phyloP scores from a whole-genome alignment of 2,888 invertebrate genomes.

The Stenotaenia linearis region DNA sequence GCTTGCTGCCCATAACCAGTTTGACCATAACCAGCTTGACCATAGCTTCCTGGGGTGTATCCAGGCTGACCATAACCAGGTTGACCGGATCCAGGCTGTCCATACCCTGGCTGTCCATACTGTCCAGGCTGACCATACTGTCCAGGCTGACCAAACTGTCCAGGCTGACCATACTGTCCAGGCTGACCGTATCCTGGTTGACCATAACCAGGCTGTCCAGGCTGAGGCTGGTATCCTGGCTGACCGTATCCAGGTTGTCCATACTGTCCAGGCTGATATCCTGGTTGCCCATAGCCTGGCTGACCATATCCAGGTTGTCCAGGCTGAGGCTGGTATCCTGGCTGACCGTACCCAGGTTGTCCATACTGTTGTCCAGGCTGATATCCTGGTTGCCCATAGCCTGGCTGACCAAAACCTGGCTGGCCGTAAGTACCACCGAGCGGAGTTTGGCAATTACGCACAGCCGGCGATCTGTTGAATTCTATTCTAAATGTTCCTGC shows the following conservation, averaged over 20 bases:
- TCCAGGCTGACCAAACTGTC: constrained; percentile 33
- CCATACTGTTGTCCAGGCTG: constrained; percentile 30
- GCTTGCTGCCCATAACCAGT: not conserved
- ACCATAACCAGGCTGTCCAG: constrained; percentile 27
- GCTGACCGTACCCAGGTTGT: constrained; percentile 31
- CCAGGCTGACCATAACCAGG: constrained; percentile 32
- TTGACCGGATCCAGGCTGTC: constrained; percentile 28
- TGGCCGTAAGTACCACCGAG: constrained; percentile 27
- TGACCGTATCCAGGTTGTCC: constrained; percentile 22
- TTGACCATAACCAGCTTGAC: constrained; percentile 15
- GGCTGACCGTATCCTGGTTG: constrained; percentile 27
- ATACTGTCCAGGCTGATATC: constrained; percentile 21
- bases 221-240: constrained; percentile 15
- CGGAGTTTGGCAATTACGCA: constrained; percentile 31
- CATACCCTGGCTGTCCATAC: constrained; percentile 5
- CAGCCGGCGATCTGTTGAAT: constrained; percentile 35
- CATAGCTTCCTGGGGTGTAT: too few species aligned
- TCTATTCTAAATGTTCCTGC: constrained; percentile 34
- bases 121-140: not conserved
- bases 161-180: not conserved
- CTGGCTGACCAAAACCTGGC: constrained; percentile 27
- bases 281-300: constrained; percentile 30
- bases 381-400: constrained; percentile 32
- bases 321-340: not conserved
- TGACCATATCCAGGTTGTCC: constrained; percentile 8